Percentiles rank a stretch among this genome's conserved stretches.
Conservation (phyloP, 2,888 invertebrate species). For the Drosophila meridionalis region DNA sequence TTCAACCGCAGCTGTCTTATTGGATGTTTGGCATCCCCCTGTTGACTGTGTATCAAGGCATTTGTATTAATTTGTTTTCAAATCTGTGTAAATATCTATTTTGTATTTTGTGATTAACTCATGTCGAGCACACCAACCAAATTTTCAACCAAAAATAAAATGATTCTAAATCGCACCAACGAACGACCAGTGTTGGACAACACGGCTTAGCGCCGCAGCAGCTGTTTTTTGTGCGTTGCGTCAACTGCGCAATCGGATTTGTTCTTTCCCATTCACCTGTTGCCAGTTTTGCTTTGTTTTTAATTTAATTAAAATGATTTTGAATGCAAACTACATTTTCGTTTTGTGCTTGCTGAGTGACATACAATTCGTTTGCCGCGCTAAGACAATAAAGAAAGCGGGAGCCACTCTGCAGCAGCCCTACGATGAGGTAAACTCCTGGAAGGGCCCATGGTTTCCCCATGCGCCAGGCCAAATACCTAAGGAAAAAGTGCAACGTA, state of each 20-base stretch:
- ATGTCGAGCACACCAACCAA: conserved; percentile 25
- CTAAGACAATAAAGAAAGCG: conserved; percentile 69
- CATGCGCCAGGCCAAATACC: conserved; percentile 40
- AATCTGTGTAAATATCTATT: conserved; percentile 42
- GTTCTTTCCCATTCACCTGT: conserved; percentile 50
- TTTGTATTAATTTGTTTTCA: conserved; percentile 32
- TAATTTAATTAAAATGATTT: conserved; percentile 52
- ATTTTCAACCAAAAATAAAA: conserved; percentile 27
- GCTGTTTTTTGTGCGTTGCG: conserved; percentile 57
- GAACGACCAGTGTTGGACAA: conserved; percentile 34
- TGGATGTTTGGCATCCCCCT: conserved; percentile 5
- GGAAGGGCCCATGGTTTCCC: conserved; percentile 66
- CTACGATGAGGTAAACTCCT: conserved; percentile 29
- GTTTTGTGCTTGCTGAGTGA: conserved; percentile 33
- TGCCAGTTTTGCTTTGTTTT: conserved; percentile 40
- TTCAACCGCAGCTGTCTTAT: conserved; percentile 37
- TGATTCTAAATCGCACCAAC: conserved; percentile 8
- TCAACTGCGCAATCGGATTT: conserved; percentile 52
- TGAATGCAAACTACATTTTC: conserved; percentile 14
- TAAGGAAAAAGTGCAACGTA: conserved; percentile 45
- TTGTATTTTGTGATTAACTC: conserved; percentile 43
- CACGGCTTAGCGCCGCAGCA: conserved; percentile 20
- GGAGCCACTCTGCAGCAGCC: conserved; percentile 74
- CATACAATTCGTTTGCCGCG: conserved; percentile 19
- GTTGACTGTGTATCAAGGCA: conserved; percentile 29